Conservation (phyloP, 2,888 invertebrate species). For the Callinectes sapidus region DNA sequence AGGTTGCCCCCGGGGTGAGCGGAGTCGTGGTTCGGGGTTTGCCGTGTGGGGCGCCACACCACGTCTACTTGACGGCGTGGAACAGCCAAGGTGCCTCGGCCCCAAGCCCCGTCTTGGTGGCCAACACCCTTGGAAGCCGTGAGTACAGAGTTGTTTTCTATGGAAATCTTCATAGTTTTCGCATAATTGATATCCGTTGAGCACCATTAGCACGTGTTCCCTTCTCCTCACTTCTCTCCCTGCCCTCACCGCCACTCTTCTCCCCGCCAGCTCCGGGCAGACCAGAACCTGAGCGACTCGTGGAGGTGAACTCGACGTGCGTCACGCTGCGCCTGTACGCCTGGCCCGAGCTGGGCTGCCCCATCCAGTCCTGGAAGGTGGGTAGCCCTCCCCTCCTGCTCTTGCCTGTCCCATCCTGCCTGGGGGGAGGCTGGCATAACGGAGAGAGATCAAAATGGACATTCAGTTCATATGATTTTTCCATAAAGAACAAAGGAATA, state of each 20-base stretch:
- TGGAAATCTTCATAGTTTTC: background rate
- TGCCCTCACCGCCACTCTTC: background rate
- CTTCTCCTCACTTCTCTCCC: no score
- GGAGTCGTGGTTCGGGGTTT: slow-evolving; percentile 58
- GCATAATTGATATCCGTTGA: background rate
- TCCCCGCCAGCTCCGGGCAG: slow-evolving; percentile 49
- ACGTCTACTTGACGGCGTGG: slow-evolving; percentile 69
- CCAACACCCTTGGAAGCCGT: slow-evolving; percentile 61
- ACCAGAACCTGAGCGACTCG: slow-evolving; percentile 52
- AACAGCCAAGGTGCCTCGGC: slow-evolving; percentile 67
- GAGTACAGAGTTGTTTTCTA: slow-evolving; percentile 12
- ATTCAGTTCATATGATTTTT: background rate
- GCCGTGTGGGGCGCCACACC: slow-evolving; percentile 68
- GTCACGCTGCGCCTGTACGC: slow-evolving; percentile 67
- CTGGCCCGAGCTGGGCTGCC: slow-evolving; percentile 69
- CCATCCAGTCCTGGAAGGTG: slow-evolving; percentile 68
- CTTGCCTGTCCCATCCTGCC: background rate
- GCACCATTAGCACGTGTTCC: background rate
- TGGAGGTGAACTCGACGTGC: slow-evolving; percentile 65
- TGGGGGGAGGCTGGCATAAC: background rate
- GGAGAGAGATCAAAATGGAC: background rate
- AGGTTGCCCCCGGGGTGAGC: slow-evolving; percentile 47
- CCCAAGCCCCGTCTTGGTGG: slow-evolving; percentile 67
- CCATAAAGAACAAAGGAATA: background rate
- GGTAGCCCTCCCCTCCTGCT: background rate